A percentile compares a stretch with the other conserved stretches of the same genome.
Conservation (phyloP, 2,113 vertebrate species). For the Thalassarche chlororhynchos region DNA sequence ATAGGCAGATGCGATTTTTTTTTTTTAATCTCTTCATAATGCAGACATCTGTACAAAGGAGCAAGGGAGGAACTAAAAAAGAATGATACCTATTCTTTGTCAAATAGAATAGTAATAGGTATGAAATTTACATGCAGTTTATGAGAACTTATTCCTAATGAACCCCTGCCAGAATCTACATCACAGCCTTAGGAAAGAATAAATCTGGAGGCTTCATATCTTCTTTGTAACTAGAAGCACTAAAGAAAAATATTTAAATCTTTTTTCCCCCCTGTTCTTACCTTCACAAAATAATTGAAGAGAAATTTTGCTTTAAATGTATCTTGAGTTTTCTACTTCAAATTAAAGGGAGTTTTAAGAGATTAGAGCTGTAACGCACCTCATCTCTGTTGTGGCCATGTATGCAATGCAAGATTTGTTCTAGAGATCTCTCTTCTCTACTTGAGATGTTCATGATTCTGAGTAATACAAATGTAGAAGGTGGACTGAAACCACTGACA, state of each 20-base stretch:
- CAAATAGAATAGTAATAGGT: background rate
- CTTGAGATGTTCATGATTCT: background rate
- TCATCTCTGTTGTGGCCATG: background rate
- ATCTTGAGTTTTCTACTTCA: background rate
- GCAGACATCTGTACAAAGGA: background rate
- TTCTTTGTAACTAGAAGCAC: background rate
- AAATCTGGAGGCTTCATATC: background rate
- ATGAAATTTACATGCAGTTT: background rate
- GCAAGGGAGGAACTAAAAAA: background rate
- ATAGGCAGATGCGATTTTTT: background rate
- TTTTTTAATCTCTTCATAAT: background rate
- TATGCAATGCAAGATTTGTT: background rate
- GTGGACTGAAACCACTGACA: background rate
- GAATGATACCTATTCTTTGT: background rate
- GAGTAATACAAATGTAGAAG: background rate
- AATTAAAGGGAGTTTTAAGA: background rate
- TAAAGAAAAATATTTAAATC: background rate
- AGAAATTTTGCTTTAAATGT: background rate
- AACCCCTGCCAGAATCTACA: background rate
- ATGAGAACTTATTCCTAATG: background rate
- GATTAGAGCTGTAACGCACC: background rate
- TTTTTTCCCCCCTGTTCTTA: background rate
- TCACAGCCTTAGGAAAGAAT: background rate
- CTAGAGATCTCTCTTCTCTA: background rate
- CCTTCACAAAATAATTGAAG: background rate